Conservation (phyloP, 2,113 vertebrate species). For the Odocoileus hemionus region DNA sequence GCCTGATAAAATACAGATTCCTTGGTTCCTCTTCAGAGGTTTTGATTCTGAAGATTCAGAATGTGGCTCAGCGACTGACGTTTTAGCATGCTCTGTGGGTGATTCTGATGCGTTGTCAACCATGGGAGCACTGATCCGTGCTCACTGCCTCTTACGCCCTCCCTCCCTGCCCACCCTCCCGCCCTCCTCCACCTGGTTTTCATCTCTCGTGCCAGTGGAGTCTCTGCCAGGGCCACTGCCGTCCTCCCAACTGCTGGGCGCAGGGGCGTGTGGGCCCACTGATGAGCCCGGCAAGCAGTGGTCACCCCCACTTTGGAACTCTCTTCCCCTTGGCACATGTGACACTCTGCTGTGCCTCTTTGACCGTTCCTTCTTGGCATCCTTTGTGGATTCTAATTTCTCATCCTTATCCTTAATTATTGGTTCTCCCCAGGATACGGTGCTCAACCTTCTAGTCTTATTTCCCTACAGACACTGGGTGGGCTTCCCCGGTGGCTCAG, state of each 20-base stretch:
- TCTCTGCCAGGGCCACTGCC: fast-evolving
- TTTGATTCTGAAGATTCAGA: neutral
- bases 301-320: neutral
- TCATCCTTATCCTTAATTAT: neutral
- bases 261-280: fast-evolving
- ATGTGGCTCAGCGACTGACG: neutral
- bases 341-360: neutral
- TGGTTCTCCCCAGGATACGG: neutral
- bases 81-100: neutral
- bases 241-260: neutral
- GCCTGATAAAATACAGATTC: neutral
- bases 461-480: neutral
- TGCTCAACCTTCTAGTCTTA: neutral
- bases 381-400: neutral
- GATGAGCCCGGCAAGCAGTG: fast-evolving
- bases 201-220: neutral
- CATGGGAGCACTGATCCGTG: neutral
- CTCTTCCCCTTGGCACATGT: fast-evolving
- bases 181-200: neutral
- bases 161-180: neutral
- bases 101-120: neutral
- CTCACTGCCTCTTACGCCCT: neutral
- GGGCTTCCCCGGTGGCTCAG: neutral
- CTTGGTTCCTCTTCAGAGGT: neutral
- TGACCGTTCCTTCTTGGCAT: neutral